Evolutionary conservation across 2,113 vertebrate genomes (phyloP), one percentile per base, ranked within the genome.

Genomic region (Amphilophus citrinellus): DNA sequence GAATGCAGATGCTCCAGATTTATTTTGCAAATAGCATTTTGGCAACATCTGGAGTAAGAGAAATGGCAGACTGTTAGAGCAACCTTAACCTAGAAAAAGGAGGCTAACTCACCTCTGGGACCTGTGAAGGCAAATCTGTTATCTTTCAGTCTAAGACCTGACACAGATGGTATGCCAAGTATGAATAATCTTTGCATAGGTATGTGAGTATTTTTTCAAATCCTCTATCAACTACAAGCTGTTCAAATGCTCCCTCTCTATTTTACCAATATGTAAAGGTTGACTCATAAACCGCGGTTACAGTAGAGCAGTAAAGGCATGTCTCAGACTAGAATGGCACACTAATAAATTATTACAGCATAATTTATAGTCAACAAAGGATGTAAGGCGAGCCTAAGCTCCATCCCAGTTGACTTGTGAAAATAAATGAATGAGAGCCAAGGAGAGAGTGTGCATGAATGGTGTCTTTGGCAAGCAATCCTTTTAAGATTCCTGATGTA

Each of bases 121-220:
- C 76, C 10, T 32, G 32, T 79, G 30, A 75, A 86, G 27, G 24
- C 11, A 88, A 84, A 87, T 89, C 62, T 92, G 83, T 80, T 80
- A 80, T 76, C 59, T 57, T 77, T 90, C 79, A 61, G 58, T 87
- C 71, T 86, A 87, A 32, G 65, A 80, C 76, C 50, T 76, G 58
- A 85, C 79, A 86, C 61, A 91, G 92, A 94, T 86, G 83, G 85
- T 59, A 60, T 58, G 79, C 78, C 66, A 73, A 79, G 57, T 63
- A 76, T 73, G 80, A 86, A 77, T 89, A 90, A 88, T 83, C 84
- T 76, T 83, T 78, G 62, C 58, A 50, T 53, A 6, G 42, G 61
- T 86, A 82, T 63, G 71, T 32, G 58, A 61, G 7, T 57, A 53
- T 82, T 87, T 80, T 66, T 75, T 68, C 47, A 80, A 61, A 88